Evolutionary conservation across 1,140 invertebrate genomes (phyloP), one percentile per base, ranked within the genome.

Genomic region (Dreissena rostriformis): DNA sequence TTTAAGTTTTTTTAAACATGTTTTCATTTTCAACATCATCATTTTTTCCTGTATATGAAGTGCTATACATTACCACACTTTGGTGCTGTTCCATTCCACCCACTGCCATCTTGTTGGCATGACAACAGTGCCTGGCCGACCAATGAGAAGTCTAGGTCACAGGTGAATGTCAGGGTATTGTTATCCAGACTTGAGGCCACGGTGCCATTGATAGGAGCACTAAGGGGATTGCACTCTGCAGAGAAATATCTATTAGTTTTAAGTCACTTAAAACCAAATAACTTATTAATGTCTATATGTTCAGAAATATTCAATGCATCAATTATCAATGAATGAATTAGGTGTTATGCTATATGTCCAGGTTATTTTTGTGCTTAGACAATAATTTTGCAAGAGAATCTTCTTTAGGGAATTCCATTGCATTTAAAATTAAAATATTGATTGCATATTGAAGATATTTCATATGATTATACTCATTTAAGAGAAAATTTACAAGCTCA

Each of bases 81-180:
- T 26, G 80, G 80, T 55, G 72, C 15, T 28, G 72, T 14, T 22
- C 24, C 12, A 24, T 82, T 67, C 80, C 80, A 82, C 19, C 26
- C 26, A 26, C 71, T 67, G 10, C 71, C 71, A 24, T 82, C 80
- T 57, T 24, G 57, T n/a, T 63, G 29, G 66, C 80, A 82, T 6
- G 80, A 68, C 28, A 82, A 66, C 17, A 52, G 12, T 57, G 22
- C 49, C 14, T 82, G 28, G 15, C 80, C 80, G 53, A 22, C 68
- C 72, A 82, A 73, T 6, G 72, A 63, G 26, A 66, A 65, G 8
- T 72, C 80, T 6, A 14, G 28, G n/a, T 74, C 72, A 68, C 80
- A 82, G 8, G 57, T 68, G 24, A 49, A 71, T 24, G 70, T 81
- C n/a, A 70, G 29, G 61, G n/a, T 22, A 26, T 29, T 55, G n/a